A percentile compares a stretch with the other conserved stretches of the same genome.
Evolutionary conservation across 2,888 invertebrate species (phyloP).

Genomic region (Ennomos quercinarius): DNA sequence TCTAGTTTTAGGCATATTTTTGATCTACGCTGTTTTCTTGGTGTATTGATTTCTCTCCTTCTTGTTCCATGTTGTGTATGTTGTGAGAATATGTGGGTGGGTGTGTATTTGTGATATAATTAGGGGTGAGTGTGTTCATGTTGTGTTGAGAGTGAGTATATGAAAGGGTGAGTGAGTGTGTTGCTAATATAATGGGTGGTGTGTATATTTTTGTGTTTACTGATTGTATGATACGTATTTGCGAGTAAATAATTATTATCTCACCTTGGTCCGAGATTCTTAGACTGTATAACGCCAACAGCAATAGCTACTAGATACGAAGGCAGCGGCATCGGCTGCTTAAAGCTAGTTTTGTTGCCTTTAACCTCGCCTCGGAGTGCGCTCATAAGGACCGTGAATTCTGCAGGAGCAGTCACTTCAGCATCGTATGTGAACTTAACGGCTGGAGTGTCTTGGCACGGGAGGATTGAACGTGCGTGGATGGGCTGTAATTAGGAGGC

Average conservation of each 20-base stretch:
- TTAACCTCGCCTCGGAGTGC: conserved; percentile 87
- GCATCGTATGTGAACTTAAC: conserved; percentile 95
- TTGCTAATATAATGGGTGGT: no score
- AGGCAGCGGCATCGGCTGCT: conserved; percentile 93
- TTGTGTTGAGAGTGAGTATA: no score
- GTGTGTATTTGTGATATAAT: no score
- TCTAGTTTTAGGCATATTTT: no score
- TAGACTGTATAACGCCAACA: conserved; percentile 91
- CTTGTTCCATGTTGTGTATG: no score
- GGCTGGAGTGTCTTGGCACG: conserved; percentile 96
- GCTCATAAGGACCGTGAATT: conserved; percentile 95
- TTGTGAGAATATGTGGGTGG: no score
- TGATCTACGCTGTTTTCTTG: no score
- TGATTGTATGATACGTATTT: neutral
- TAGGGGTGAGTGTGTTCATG: no score
- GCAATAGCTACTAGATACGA: conserved; percentile 96
- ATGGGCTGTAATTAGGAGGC: conserved; percentile 87
- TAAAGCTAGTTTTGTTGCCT: conserved; percentile 85
- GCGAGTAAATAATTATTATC: conserved; percentile 10
- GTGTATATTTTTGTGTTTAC: no score
- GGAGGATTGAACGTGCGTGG: conserved; percentile 94
- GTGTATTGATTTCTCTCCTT: no score
- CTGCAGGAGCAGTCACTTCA: conserved; percentile 88
- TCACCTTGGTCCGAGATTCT: conserved; percentile 89
- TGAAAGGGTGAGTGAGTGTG: no score